Evolutionary conservation across 2,113 vertebrate genomes (phyloP).

Genomic region (Uria lomvia): DNA sequence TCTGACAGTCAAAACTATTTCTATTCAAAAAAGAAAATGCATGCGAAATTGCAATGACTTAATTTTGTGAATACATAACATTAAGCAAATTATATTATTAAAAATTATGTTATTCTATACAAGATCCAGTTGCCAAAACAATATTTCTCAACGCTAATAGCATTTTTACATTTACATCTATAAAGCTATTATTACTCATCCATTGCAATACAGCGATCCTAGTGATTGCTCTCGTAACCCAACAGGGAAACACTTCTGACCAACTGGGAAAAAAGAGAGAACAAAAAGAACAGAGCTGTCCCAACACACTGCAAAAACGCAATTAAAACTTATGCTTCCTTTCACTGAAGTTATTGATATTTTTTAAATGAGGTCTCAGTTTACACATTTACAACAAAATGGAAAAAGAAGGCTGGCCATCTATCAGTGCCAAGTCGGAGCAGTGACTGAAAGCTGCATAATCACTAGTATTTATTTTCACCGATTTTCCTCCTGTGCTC

Average conservation of each 20-base stretch:
- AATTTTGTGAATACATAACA: neutral
- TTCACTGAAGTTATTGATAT: neutral
- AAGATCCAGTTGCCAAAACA: neutral
- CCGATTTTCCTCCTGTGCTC: neutral
- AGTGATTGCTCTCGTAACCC: neutral
- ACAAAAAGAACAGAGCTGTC: accelerated
- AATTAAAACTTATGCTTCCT: neutral
- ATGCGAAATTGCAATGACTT: neutral
- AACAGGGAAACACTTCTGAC: neutral
- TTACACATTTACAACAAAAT: neutral
- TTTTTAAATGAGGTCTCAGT: neutral
- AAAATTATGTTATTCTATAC: neutral
- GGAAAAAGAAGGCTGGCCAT: neutral
- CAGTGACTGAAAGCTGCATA: neutral
- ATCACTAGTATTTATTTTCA: neutral
- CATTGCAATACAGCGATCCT: neutral
- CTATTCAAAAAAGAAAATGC: neutral
- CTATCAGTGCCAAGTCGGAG: neutral
- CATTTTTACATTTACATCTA: neutral
- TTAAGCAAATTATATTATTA: neutral
- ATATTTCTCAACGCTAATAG: neutral
- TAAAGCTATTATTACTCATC: neutral
- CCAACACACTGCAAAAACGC: neutral
- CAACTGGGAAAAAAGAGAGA: neutral
- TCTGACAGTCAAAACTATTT: neutral